Conservation (phyloP, 2,888 invertebrate genomes). For the Empis livida region DNA sequence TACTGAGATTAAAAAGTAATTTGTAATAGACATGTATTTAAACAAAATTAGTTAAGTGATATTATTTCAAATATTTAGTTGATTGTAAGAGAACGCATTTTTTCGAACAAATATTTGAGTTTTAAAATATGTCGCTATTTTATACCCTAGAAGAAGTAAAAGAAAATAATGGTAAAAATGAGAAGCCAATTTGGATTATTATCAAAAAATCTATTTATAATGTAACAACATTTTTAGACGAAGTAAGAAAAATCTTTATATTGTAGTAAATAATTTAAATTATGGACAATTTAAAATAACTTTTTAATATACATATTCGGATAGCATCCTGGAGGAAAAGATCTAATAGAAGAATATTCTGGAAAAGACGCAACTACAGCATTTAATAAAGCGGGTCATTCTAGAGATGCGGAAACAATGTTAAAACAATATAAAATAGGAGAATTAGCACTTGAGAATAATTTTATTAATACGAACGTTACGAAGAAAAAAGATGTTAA, state of each 20-base stretch:
- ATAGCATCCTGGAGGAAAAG: conserved; percentile 61
- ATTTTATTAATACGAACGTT: background rate
- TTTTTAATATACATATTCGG: background rate
- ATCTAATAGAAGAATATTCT: conserved; percentile 47
- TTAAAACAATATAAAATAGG: conserved; percentile 52
- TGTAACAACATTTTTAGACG: conserved; percentile 46
- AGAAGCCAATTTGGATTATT: conserved; percentile 47
- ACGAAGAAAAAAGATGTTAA: no score
- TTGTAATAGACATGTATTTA: no score
- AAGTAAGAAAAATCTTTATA: conserved; percentile 34
- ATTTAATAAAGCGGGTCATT: conserved; percentile 55
- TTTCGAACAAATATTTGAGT: no score
- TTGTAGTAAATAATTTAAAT: no score
- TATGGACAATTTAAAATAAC: no score
- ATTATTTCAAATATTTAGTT: no score
- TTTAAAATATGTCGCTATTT: conserved; percentile 9
- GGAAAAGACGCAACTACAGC: conserved; percentile 53
- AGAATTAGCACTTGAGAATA: conserved; percentile 35
- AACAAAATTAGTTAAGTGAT: no score
- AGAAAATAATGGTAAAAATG: conserved; percentile 43
- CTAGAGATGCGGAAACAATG: conserved; percentile 45
- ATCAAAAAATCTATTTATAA: conserved; percentile 55
- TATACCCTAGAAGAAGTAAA: conserved; percentile 43
- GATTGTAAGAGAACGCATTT: no score
- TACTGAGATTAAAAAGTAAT: no score